Base-by-base conservation (phyloP, 1,140 invertebrate genomes). In the Cardiocondyla obscurior region DNA sequence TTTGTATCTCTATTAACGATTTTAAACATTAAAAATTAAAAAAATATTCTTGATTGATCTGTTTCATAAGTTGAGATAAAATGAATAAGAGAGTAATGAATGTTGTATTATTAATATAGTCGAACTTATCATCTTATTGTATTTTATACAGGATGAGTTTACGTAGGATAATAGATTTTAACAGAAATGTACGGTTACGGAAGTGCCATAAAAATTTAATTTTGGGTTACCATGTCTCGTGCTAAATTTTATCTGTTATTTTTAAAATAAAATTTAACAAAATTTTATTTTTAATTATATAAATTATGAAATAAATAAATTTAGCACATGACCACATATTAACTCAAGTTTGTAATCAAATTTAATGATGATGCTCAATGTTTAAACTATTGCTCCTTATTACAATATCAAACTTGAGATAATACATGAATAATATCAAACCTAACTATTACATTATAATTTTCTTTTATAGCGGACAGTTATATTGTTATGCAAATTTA, bases 161-260 rank as follows among this genome's bases (percentile, higher is more conserved):
- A 62, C 16, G 19, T 84, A 51, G 62, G 28, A 53, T 55, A 44
- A 22, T 57, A 42, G 22, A 36, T 39, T 14, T 49, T 58, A 60
- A 16, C 42, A 33, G n/a, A 81, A 60, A 22, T 58, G 28, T 14
- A 81, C 42, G 33, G 36, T 85, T 49, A 39, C 65, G 67, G 81
- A 73, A 4, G 77, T 82, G 85, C 69, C 77, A 85, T 70, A 81
- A 77, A 49, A 42, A 62, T 51, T 46, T 46, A 55, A 53, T 30
- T 74, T 44, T 67, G 28, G 49, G 55, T 79, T 79, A 51, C 3
- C 39, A 85, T 39, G 10, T 60, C 19, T 4, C 46, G 12, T 65
- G 51, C 39, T 79, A 67, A 55, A 55, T 55, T 74, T 74, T 62
- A 74, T 74, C 53, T 69, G 39, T 25, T 55, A 67, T 39, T 69